Conservation (phyloP, 2,888 invertebrate genomes). For the Lamellibrachia columna region DNA sequence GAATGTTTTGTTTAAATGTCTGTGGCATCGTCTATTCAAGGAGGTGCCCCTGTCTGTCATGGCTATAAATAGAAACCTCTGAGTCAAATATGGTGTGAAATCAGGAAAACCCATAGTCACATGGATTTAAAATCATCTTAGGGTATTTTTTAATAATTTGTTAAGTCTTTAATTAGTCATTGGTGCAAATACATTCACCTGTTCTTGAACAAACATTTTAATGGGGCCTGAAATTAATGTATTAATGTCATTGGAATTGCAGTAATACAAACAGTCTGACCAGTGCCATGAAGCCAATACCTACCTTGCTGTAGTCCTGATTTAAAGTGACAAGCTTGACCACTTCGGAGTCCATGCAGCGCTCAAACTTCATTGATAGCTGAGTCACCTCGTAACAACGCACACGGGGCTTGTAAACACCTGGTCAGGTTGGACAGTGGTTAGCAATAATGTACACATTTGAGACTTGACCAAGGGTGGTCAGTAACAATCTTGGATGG, state of each 20-base stretch:
- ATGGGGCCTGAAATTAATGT: neutral
- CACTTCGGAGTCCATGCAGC: constrained; percentile 96
- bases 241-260: neutral
- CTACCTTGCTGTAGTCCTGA: constrained; percentile 94
- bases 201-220: neutral
- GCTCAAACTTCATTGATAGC: constrained; percentile 95
- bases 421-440: constrained; percentile 46
- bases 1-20: too few species aligned
- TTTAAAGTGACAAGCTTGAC: constrained; percentile 91
- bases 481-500: too few species aligned
- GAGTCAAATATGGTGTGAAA: neutral
- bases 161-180: neutral
- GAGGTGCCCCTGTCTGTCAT: too few species aligned
- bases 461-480: too few species aligned
- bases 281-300: constrained; percentile 17
- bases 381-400: constrained; percentile 97
- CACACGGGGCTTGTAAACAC: constrained; percentile 90
- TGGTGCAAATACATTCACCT: neutral
- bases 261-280: constrained; percentile 19
- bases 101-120: neutral
- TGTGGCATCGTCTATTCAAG: too few species aligned
- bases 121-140: neutral
- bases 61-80: neutral
- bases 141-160: neutral
- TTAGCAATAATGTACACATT: too few species aligned